Conservation (phyloP, 2,888 invertebrate genomes). For the Eretmocerus hayati region DNA sequence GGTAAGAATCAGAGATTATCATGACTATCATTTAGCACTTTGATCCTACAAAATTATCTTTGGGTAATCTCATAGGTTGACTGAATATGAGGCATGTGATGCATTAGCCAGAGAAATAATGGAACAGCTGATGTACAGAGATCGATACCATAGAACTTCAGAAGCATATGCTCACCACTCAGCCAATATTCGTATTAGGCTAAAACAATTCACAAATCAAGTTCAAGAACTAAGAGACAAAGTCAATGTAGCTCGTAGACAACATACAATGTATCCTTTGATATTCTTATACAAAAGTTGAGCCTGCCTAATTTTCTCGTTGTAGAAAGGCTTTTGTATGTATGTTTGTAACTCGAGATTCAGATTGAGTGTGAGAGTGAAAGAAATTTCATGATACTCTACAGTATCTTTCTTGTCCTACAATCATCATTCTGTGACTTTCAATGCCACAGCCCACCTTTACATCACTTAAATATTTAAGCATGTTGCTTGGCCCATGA, state of each 20-base stretch:
- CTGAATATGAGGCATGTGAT: conserved; percentile 62
- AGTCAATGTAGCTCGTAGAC: conserved; percentile 49
- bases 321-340: too few species aligned
- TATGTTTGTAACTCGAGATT: too few species aligned
- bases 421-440: too few species aligned
- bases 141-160: conserved; percentile 50
- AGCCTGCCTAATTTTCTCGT: too few species aligned
- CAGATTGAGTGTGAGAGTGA: too few species aligned
- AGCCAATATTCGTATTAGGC: conserved; percentile 52
- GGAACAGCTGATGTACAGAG: conserved; percentile 54
- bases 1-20: conserved; percentile 33
- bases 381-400: too few species aligned
- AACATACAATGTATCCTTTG: conserved; percentile 46
- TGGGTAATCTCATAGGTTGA: conserved; percentile 49
- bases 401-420: too few species aligned
- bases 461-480: too few species aligned
- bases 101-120: conserved; percentile 58
- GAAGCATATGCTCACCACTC: conserved; percentile 55
- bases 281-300: not conserved
- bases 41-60: not conserved
- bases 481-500: too few species aligned
- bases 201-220: conserved; percentile 59
- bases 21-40: not conserved
- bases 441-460: too few species aligned
- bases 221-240: conserved; percentile 54